Base-by-base conservation (phyloP, 2,888 invertebrate species). In the Drosophila cyrtoloma region DNA sequence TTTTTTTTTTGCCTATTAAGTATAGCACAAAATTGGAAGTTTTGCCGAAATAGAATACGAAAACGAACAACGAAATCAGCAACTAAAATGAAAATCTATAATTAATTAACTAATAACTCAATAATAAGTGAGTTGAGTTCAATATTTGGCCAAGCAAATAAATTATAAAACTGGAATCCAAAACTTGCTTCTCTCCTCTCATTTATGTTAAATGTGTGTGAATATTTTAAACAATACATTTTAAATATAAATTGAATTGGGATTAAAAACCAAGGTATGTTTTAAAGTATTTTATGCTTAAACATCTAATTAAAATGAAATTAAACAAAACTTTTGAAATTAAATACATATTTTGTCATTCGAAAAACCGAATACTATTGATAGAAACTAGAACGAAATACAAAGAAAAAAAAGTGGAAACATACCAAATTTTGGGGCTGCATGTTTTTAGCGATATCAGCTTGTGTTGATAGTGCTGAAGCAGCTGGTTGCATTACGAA, bases 341-440 rank as follows among this genome's bases (percentile, higher is more conserved):
- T 28, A 28, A 56, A 19, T 39, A 39, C 26, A 39, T 56, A 37
- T 28, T 28, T n/a, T 42, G 12, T 32, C 30, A 58, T 58, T 58
- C 39, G 58, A 42, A 42, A 42, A 28, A 19, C 58, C 58, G 42
- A 58, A 58, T 58, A 42, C 19, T 16, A 42, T 42, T 42, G n/a
- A 47, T 47, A 16, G 2, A 22, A 47, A 16, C 47, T 47, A 7
- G 26, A 56, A 37, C 5, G 19, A 28, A 28, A n/a, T 28, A 37
- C 19, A 19, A 55, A 5, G 16, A 30, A 32, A n/a, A 51, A 51
- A 51, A 39, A 19, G 7, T 33, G 37, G 10, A 28, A 10, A 79
- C 91, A 81, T 86, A 93, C 93, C 88, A 93, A 88, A 79, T 92
- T 92, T 87, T 92, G 92, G 73, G 91, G 92, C 86, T 93, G 93